Evolutionary conservation across 2,797 vertebrate species (phyloP).

Genomic region (Momotus momota): DNA sequence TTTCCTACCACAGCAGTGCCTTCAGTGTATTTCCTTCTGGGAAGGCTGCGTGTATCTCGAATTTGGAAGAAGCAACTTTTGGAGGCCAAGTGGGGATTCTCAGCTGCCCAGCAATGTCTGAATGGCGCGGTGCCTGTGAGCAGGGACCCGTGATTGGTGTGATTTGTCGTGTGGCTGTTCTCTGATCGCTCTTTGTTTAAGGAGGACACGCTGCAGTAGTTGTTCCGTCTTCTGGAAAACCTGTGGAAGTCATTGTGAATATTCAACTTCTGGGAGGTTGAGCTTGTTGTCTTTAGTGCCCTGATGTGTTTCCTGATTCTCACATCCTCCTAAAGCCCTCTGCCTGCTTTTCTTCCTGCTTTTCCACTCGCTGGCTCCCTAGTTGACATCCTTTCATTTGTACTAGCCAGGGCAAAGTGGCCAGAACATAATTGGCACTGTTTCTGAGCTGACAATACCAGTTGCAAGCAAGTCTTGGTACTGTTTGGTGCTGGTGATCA

Average conservation of each 20-base stretch:
- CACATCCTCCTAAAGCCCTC: background rate
- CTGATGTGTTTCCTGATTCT: background rate
- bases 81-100: background rate
- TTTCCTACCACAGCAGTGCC: background rate
- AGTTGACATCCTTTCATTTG: background rate
- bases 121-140: background rate
- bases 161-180: background rate
- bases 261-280: background rate
- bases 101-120: background rate
- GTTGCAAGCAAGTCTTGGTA: background rate
- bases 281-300: background rate
- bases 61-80: background rate
- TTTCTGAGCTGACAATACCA: background rate
- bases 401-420: background rate
- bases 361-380: background rate
- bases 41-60: background rate
- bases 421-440: background rate
- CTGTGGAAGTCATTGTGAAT: background rate
- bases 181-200: background rate
- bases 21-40: background rate
- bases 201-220: rapidly evolving
- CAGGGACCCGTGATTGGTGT: background rate
- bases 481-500: background rate
- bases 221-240: background rate
- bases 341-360: background rate